Conservation (phyloP, 2,113 vertebrate genomes). For the Archocentrus centrarchus region DNA sequence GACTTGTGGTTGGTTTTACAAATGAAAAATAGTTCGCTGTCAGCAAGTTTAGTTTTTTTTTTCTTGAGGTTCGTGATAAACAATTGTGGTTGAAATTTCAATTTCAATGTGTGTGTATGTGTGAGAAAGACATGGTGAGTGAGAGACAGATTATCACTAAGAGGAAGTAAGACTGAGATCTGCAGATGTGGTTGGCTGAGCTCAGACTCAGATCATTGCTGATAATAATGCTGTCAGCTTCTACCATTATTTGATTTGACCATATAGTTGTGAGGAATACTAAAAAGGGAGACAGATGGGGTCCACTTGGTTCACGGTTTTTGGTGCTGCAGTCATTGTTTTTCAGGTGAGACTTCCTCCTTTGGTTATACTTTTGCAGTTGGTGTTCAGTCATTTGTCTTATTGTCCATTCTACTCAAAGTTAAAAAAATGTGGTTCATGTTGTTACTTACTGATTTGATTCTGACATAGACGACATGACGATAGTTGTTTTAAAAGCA, state of each 20-base stretch:
- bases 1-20: background rate
- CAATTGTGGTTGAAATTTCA: background rate
- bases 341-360: conserved; percentile 71
- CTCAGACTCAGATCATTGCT: background rate
- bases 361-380: background rate
- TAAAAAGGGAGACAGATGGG: conserved; percentile 57
- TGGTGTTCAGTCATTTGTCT: too few species aligned
- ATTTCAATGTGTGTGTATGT: background rate
- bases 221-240: background rate
- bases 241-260: background rate
- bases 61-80: background rate
- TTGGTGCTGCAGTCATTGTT: conserved; percentile 50
- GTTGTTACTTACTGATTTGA: too few species aligned
- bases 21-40: background rate
- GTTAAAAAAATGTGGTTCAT: too few species aligned
- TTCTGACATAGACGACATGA: too few species aligned
- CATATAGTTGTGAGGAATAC: background rate
- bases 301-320: conserved; percentile 39
- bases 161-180: conserved; percentile 34
- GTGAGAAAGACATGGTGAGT: background rate
- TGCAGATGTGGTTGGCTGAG: too few species aligned
- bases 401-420: too few species aligned
- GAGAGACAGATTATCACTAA: background rate
- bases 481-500: too few species aligned
- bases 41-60: background rate